Base-by-base conservation (phyloP, 2,113 vertebrate species). In the Aepyceros melampus region DNA sequence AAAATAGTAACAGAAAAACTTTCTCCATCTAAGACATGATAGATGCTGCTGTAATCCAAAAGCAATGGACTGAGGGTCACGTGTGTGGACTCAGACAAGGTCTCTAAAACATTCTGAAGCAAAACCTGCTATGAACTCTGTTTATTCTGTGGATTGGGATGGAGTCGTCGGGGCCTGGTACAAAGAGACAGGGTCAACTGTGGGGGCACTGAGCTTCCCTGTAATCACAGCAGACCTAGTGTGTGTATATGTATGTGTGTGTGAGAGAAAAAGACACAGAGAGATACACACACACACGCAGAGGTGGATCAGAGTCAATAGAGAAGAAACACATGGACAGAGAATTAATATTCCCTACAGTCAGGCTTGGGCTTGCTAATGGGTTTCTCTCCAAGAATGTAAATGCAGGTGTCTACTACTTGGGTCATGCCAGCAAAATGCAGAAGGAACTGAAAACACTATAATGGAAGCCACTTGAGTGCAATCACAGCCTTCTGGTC, bases 1-100 rank as follows among this genome's bases (percentile, higher is more conserved):
- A 62, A 17, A 27, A 49, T 0, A 60, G 45, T 7, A 47, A 40
- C 29, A 82, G 25, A 45, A 29, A 43, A 83, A 33, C 33, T 53
- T 92, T 81, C 31, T 45, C 79, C 17, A 14, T 23, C 0, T 56
- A 85, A 27, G 43, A 27, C 19, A 31, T 36, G 16, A 10, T n/a
- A 64, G 45, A 76, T 33, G 19, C 3, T 12, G 25, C 21, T 55
- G 3, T 88, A 40, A n/a, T 11, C 0, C 1, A 17, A 51, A 56
- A 21, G 3, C 15, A 45, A 2, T 5, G 17, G n/a, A 13, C 9
- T 7, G 45, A 17, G 2, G 10, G 6, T 31, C 8, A 0, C 29
- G 31, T 23, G 0, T 13, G 3, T 33, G 27, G 17, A 23, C 40
- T 14, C 64, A 33, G 15, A 33, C 27, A 51, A 19, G 10, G 31